phyloP scores from a whole-genome alignment of 2,888 invertebrate species.

The Cantharis flavilabris region DNA sequence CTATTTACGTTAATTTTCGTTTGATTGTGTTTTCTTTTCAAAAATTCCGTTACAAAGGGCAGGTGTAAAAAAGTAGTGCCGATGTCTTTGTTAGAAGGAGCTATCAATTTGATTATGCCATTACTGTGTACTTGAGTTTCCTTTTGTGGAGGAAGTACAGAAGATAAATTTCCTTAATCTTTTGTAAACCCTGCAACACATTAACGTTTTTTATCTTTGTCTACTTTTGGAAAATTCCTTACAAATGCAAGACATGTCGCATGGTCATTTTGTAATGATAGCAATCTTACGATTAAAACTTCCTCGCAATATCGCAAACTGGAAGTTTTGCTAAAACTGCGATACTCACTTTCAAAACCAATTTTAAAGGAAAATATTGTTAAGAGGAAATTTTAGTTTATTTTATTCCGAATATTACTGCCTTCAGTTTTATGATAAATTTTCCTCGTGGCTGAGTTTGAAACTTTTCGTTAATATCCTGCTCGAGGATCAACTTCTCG shows the following conservation, averaged over 20 bases:
- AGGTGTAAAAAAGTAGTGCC: not conserved
- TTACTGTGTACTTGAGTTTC: slow-evolving; percentile 38
- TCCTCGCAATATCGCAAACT: not conserved
- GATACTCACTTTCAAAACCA: not conserved
- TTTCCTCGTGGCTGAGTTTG: not conserved
- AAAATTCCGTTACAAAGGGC: not conserved
- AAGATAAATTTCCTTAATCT: slow-evolving; percentile 33
- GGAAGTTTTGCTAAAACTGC: not conserved
- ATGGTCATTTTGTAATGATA: not conserved
- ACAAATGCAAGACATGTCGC: not conserved
- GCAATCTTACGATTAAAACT: too few species aligned
- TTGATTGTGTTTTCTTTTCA: not conserved
- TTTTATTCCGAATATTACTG: not conserved
- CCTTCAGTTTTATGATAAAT: not conserved
- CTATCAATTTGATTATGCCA: slow-evolving; percentile 38
- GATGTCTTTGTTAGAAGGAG: slow-evolving; percentile 29
- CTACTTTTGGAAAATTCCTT: not conserved
- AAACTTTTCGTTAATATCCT: not conserved
- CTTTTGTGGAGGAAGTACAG: slow-evolving; percentile 24
- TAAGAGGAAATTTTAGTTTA: not conserved
- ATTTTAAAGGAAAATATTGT: not conserved
- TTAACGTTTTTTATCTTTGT: not conserved
- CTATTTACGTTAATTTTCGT: not conserved
- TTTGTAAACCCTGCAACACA: not conserved
- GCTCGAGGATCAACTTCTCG: not conserved